phyloP scores from a whole-genome alignment of 2,888 invertebrate species.

The Spisula solida region DNA sequence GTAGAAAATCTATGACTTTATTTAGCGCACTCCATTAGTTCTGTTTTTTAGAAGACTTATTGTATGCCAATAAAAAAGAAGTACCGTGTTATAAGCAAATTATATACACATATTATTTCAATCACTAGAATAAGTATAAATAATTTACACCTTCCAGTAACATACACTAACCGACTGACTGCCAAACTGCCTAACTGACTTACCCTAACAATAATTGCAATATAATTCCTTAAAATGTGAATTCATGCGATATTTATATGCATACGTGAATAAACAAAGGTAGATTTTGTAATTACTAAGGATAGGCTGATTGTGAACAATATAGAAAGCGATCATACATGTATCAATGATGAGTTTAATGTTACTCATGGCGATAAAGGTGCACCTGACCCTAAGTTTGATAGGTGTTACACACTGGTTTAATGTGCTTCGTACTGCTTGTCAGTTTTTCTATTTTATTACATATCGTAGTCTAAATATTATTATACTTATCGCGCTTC shows the following conservation, averaged over 20 bases:
- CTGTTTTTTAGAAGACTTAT: neutral
- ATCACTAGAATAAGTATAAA: neutral
- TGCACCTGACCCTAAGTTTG: neutral
- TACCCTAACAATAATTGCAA: neutral
- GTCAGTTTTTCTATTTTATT: too few relatives aligned
- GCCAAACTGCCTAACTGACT: neutral
- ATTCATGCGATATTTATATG: neutral
- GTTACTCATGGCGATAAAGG: neutral
- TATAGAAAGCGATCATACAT: neutral
- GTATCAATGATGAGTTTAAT: neutral
- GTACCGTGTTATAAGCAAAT: neutral
- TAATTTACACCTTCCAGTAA: neutral
- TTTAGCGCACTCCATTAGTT: neutral
- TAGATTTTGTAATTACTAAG: neutral
- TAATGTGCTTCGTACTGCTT: too few relatives aligned
- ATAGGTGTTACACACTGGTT: neutral
- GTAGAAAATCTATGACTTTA: neutral
- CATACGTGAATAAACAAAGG: neutral
- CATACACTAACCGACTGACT: neutral
- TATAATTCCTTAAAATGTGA: neutral
- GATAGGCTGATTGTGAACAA: neutral
- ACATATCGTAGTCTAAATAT: too few relatives aligned
- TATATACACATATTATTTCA: neutral
- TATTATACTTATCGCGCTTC: too few relatives aligned
- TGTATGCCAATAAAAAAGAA: neutral